Percentiles rank a stretch among this genome's conserved stretches.
Conservation (phyloP, 2,113 vertebrate genomes). For the Stomatorhinus ivindoensis region DNA sequence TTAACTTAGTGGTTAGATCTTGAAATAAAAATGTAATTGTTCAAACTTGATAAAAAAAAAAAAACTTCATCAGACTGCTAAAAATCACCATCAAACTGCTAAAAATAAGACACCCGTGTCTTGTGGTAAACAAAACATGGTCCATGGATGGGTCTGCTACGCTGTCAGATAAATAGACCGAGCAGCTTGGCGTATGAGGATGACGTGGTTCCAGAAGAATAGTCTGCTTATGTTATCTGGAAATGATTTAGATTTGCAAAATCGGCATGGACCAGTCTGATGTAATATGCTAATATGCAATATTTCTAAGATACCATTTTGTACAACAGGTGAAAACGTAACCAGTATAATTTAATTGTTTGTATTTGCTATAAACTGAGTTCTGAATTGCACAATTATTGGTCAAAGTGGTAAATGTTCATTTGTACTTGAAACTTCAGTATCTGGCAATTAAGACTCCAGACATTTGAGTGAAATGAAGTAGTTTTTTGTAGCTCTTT, state of each 20-base stretch:
- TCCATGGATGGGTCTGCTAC: neutral
- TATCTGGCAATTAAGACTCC: neutral
- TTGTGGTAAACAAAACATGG: neutral
- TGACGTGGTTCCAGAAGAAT: neutral
- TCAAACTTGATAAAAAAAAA: neutral
- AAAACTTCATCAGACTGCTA: neutral
- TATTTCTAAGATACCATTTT: neutral
- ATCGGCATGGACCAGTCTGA: neutral
- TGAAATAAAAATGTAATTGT: neutral
- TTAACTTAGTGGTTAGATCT: neutral
- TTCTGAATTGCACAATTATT: neutral
- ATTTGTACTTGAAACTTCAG: neutral
- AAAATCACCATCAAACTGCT: neutral
- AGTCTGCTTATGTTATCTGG: no score
- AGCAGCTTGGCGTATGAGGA: neutral
- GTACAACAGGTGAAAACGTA: neutral
- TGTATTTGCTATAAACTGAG: neutral
- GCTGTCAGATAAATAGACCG: neutral
- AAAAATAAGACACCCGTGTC: neutral
- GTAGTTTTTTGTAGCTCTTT: neutral
- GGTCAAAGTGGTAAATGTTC: neutral
- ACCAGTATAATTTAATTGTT: neutral
- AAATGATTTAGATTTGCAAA: neutral
- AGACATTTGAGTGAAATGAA: neutral
- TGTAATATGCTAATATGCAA: neutral